Conservation (phyloP, 2,113 vertebrate genomes). For the Lepus europaeus region DNA sequence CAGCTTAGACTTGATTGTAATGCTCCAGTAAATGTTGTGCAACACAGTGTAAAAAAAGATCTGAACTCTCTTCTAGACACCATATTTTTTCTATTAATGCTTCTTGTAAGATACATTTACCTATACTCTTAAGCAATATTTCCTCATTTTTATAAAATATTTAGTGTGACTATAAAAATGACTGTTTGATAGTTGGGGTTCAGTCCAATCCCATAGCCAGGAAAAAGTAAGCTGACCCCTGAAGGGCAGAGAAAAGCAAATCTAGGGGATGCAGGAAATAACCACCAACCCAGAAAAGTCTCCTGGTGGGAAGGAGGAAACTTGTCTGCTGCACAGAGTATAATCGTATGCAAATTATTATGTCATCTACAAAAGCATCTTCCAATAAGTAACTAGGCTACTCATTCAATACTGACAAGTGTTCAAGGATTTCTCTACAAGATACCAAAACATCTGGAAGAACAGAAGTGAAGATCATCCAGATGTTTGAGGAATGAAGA, state of each 20-base stretch:
- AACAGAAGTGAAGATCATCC: conserved; percentile 55
- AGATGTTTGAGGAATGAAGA: conserved; percentile 63
- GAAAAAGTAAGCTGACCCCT: background rate
- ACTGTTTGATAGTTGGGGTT: conserved; percentile 47
- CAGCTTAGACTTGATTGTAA: background rate
- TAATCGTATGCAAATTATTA: conserved; percentile 73
- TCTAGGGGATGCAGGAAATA: conserved; percentile 40
- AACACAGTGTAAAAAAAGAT: background rate
- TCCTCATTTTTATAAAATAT: background rate
- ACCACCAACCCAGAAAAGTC: conserved; percentile 13
- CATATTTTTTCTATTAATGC: background rate
- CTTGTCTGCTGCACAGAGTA: background rate
- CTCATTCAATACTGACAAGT: conserved; percentile 53
- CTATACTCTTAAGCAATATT: background rate
- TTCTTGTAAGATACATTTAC: background rate
- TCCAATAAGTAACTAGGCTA: conserved; percentile 51
- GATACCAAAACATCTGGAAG: conserved; percentile 69
- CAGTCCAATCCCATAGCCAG: background rate
- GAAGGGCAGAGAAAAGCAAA: conserved; percentile 39
- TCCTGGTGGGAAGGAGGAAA: conserved; percentile 61
- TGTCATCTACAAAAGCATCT: conserved; percentile 52
- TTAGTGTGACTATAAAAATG: background rate
- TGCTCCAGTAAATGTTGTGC: background rate
- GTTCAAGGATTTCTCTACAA: conserved; percentile 56
- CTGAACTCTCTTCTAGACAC: background rate